Base-by-base conservation (phyloP, 1,140 invertebrate genomes). In the Caenorhabditis briggsae region DNA sequence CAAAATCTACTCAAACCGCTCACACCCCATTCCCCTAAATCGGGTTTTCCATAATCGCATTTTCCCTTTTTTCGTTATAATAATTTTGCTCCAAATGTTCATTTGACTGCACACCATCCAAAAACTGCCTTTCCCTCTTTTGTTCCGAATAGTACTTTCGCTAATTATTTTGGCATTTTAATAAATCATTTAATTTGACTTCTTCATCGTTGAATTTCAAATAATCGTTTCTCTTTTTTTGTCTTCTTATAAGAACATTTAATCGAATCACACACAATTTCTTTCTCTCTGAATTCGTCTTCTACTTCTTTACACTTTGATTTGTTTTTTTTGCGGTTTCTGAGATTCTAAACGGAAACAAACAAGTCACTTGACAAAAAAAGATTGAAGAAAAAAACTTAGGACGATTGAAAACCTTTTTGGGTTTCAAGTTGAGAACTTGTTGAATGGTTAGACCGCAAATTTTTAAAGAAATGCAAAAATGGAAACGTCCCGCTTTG, bases 21-120 rank as follows among this genome's bases (percentile, higher is more conserved):
- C 70, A 78, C 70, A 78, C 70, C 61, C 70, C 70, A 78, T 78
- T 78, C 64, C 64, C 64, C 41, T n/a, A 50, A 78, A 23, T 78
- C 70, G 70, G 70, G 70, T 78, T 78, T 78, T 78, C n/a, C 12
- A 25, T 70, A 70, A n/a, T 43, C 64, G 46, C 18, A 46, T 74
- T 20, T n/a, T 33, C 12, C 16, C 18, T 46, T 78, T 78, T 78
- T 50, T 18, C 23, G 6, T 43, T 11, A 16, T 5, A 70, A 70
- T 43, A 43, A 18, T 12, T 5, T 78, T 78, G 70, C 70, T 78
- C 70, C 70, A 78, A 70, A 70, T 48, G 16, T 50, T 46, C 43
- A 78, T 78, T 78, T 50, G 33, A 33, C 33, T 33, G 33, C 33
- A 23, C 33, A 78, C 70, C n/a, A 50, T 50, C 46, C 70, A 50